Evolutionary conservation across 1,140 invertebrate genomes (phyloP), one percentile per base, ranked within the genome.

Genomic region (Apis mellifera): DNA sequence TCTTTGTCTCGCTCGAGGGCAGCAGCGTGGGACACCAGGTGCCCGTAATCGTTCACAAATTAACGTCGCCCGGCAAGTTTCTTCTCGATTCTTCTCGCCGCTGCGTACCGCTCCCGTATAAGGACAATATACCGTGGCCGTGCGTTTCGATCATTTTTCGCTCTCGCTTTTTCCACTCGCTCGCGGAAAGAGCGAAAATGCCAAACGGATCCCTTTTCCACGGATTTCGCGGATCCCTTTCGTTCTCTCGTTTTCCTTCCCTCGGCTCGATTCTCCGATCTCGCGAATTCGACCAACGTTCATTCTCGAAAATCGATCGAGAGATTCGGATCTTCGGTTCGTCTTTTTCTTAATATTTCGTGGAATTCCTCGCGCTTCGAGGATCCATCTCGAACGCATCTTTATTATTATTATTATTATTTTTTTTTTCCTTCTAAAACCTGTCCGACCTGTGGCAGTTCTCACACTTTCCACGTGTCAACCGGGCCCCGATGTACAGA

Each of bases 21-120:
- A 65, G 86, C 85, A 65, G 86, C 85, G 89, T 23, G 54, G 54
- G 15, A 55, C 89, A 89, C 90, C 93, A 93, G 92, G 91, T 94
- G 92, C 90, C 87, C 87, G 92, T 93, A 93, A 94, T 94, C 91
- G 92, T 91, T 93, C 92, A 91, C 90, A 92, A 93, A 92, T 93
- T 92, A 94, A 93, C 90, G 91, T 93, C 87, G 91, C 83, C 83
- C 72, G 83, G 84, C 88, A 90, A 90, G 90, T 91, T 93, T 93
- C 92, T 92, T 89, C 77, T 88, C 65, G 90, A 89, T 81, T 84
- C 73, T 73, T 85, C 84, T 84, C 90, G 91, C 91, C 92, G 89
- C 89, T 76, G 82, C 73, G 15, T 17, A n/a, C n/a, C 86, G 81
- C n/a, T 72, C 72, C 90, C 90, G 72, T 93, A 91, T 91, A 93